Evolutionary conservation across 2,113 vertebrate species (phyloP).

Genomic region (Carassius gibelio): DNA sequence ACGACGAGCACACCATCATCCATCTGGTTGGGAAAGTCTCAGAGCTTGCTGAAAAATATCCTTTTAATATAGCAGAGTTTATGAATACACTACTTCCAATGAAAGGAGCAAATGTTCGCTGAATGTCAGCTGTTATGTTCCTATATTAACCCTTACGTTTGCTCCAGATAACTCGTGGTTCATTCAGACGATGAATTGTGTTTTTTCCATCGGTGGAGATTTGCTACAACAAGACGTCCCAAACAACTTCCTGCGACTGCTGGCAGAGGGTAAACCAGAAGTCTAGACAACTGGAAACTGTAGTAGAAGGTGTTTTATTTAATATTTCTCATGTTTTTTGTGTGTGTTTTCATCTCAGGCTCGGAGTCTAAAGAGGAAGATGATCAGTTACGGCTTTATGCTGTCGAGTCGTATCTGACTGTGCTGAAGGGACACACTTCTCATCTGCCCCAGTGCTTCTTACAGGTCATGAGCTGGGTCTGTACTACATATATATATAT

Average conservation of each 20-base stretch:
- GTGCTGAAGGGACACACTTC: slow-evolving; percentile 77
- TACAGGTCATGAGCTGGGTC: slow-evolving; percentile 98
- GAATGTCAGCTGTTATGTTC: slow-evolving; percentile 59
- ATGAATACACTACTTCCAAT: background rate
- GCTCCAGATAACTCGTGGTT: slow-evolving; percentile 94
- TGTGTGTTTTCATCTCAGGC: slow-evolving; percentile 59
- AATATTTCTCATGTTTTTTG: background rate
- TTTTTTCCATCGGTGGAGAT: slow-evolving; percentile 91
- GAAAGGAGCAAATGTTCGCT: background rate
- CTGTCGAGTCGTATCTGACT: slow-evolving; percentile 83
- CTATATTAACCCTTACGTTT: slow-evolving; percentile 83
- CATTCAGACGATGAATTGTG: slow-evolving; percentile 93
- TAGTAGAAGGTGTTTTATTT: background rate
- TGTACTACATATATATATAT: background rate
- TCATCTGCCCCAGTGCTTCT: slow-evolving; percentile 88
- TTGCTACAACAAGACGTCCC: slow-evolving; percentile 87
- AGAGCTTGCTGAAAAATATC: slow-evolving; percentile 98
- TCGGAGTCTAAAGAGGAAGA: slow-evolving; percentile 85
- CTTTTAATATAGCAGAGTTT: slow-evolving; percentile 64
- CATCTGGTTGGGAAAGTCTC: slow-evolving; percentile 90
- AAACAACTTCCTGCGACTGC: slow-evolving; percentile 87
- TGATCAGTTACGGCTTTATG: slow-evolving; percentile 82
- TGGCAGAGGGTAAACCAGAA: slow-evolving; percentile 83
- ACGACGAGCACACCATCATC: slow-evolving; percentile 87
- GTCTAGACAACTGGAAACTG: background rate